A percentile compares a stretch with the other conserved stretches of the same genome.
These are phyloP conservation scores for Netelia inedita DNA, from an alignment of 2,888 invertebrate species.

Conservation along the genomic window DNA sequence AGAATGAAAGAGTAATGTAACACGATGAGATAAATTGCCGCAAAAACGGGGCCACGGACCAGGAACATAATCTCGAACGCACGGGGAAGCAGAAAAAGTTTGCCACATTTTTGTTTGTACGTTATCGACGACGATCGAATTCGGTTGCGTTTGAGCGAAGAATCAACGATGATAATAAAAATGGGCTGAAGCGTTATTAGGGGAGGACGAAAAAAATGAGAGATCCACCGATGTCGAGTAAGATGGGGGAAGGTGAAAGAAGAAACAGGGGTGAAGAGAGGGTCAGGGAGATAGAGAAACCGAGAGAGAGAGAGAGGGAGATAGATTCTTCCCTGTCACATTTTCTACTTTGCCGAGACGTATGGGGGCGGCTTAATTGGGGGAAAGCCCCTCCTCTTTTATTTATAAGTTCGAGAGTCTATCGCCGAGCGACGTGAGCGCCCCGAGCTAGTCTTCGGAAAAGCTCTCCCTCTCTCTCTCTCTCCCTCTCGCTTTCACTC, in stretches of 20 bases:
- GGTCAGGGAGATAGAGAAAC: constrained; percentile 23
- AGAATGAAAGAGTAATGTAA: constrained; percentile 65
- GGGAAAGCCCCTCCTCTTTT: constrained; percentile 79
- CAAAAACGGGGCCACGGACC: not conserved
- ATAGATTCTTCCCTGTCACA: constrained; percentile 78
- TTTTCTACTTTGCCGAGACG: constrained; percentile 83
- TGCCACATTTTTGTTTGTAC: constrained; percentile 44
- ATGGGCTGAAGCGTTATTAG: constrained; percentile 41
- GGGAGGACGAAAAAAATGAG: constrained; percentile 48
- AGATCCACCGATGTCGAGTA: constrained; percentile 28
- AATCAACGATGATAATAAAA: constrained; percentile 66
- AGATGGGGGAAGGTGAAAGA: constrained; percentile 18
- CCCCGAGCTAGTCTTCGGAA: constrained; percentile 66
- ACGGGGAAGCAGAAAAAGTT: constrained; percentile 5
- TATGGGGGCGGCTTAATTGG: constrained; percentile 84
- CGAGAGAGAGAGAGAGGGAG: constrained; percentile 30
- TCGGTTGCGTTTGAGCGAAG: constrained; percentile 30
- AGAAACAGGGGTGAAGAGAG: constrained; percentile 39
- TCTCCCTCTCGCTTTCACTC: constrained; percentile 42
- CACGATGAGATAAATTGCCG: constrained; percentile 40
- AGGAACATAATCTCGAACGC: not conserved
- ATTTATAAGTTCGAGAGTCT: constrained; percentile 84
- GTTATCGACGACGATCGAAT: constrained; percentile 43
- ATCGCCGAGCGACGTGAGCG: constrained; percentile 74
- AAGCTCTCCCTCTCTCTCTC: constrained; percentile 41